Base-by-base conservation (phyloP, 1,140 invertebrate species). In the Tetraneura akinire region DNA sequence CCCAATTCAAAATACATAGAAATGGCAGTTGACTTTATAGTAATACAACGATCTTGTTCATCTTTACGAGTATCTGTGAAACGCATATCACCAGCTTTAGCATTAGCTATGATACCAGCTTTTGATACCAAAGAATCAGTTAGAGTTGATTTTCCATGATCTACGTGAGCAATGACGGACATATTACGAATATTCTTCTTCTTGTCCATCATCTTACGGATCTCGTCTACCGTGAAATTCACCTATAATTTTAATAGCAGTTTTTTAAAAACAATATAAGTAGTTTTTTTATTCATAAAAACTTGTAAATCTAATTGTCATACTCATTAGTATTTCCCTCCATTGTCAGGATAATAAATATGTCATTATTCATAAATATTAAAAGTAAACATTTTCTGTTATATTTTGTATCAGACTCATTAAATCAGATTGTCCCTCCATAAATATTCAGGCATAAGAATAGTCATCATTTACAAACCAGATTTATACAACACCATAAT, bases 151-250 rank as follows among this genome's bases (percentile, higher is more conserved):
- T 99, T 99, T 86, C 98, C 98, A 87, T 99, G 98, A 90, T 99
- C 98, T 81, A 99, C 98, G 88, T 99, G 98, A 84, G 98, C 98
- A 88, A 99, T 99, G 87, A 99, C 98, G 86, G 98, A 99, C 98
- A 99, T 99, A 89, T 99, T 99, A 86, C 98, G 92, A 88, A 99
- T 99, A 86, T 99, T 99, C 88, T 90, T 90, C 90, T 99, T 99
- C 86, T 96, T 96, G 93, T 99, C 97, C 98, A 99, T 99, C 92
- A 99, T 96, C 86, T 85, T 88, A 90, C 98, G 94, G 90, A 99
- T 99, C 90, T 99, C 96, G 90, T 99, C 97, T 89, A 99, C 95
- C 78, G 98, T 99, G 88, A 99, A 99, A 92, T 99, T 99, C 91
- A 99, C 98, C 98, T 98, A 85, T 55, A 89, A 89, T 1, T 11